These are phyloP conservation scores for Chalcosyrphus nemorum DNA, from an alignment of 2,888 invertebrate genomes.

Conservation along the genomic window DNA sequence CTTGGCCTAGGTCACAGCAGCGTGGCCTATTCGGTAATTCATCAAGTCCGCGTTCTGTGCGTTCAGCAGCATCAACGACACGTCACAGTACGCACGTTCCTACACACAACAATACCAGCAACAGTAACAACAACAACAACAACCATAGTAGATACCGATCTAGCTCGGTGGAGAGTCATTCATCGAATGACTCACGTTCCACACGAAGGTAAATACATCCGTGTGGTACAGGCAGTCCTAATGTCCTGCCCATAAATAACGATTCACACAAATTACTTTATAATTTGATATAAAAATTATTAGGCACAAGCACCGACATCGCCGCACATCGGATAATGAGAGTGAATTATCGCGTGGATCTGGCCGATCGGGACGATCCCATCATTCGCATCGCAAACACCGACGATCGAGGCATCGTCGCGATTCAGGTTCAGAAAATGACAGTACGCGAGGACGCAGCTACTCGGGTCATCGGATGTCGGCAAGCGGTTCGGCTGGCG, in stretches of 20 bases:
- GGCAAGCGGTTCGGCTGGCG: conserved; percentile 83
- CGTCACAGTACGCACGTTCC: conserved; percentile 75
- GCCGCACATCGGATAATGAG: conserved; percentile 93
- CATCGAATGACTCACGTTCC: conserved; percentile 91
- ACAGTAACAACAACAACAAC: conserved; percentile 78
- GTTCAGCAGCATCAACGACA: conserved; percentile 84
- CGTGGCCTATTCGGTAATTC: conserved; percentile 90
- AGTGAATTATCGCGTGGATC: conserved; percentile 94
- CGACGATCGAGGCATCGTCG: conserved; percentile 89
- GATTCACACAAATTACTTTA: conserved; percentile 61
- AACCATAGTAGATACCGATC: conserved; percentile 85
- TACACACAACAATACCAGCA: conserved; percentile 77
- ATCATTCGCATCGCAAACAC: conserved; percentile 88
- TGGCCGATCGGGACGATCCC: conserved; percentile 89
- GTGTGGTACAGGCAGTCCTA: no score
- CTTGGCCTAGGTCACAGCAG: conserved; percentile 88
- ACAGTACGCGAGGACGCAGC: conserved; percentile 84
- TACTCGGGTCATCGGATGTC: conserved; percentile 82
- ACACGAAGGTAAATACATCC: conserved; percentile 86
- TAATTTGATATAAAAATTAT: conserved; percentile 71
- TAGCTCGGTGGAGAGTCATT: conserved; percentile 94
- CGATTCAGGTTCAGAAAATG: conserved; percentile 89
- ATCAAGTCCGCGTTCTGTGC: conserved; percentile 91
- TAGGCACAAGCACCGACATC: conserved; percentile 90
- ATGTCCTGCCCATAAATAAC: conserved; percentile 35